Conservation (phyloP, 2,797 vertebrate species). For the Buceros bicornis region DNA sequence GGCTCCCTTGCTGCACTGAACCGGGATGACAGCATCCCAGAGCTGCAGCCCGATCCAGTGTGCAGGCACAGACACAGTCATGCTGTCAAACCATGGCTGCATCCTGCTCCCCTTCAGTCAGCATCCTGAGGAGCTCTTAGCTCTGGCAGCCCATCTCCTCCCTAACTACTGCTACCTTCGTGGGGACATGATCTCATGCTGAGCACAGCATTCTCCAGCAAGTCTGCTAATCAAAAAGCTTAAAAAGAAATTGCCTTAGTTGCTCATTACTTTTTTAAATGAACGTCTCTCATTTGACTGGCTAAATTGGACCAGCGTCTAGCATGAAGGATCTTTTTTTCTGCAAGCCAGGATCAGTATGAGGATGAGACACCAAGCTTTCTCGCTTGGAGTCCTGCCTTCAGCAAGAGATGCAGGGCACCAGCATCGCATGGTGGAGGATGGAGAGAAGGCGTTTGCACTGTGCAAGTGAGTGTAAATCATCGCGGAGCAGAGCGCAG, state of each 20-base stretch:
- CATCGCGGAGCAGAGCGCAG: accelerated
- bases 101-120: not conserved
- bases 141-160: not conserved
- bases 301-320: not conserved
- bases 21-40: not conserved
- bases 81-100: not conserved
- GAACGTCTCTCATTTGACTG: not conserved
- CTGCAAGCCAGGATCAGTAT: not conserved
- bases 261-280: not conserved
- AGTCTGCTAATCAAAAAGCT: not conserved
- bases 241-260: not conserved
- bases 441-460: not conserved
- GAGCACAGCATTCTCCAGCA: not conserved
- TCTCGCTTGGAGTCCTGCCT: not conserved
- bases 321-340: not conserved
- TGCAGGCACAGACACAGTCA: not conserved
- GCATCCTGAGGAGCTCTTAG: not conserved
- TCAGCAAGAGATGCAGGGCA: not conserved
- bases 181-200: accelerated
- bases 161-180: not conserved
- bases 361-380: not conserved
- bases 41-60: accelerated
- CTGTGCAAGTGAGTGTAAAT: not conserved
- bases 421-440: accelerated
- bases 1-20: not conserved